Evolutionary conservation across 2,113 vertebrate genomes (phyloP).

Genomic region (Cyphomyrus plagiostoma): DNA sequence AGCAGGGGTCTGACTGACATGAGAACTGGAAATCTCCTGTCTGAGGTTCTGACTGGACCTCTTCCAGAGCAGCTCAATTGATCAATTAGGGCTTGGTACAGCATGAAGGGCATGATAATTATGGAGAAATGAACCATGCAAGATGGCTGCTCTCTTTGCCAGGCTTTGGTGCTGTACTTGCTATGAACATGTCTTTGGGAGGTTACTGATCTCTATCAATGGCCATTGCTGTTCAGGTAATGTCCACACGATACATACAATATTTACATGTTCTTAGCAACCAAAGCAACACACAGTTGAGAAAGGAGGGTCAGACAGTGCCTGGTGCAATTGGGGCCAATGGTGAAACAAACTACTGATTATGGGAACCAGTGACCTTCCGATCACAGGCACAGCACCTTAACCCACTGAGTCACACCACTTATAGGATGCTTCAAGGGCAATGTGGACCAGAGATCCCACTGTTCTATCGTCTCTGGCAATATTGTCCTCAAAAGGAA

Average conservation of each 20-base stretch:
- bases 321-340: not conserved
- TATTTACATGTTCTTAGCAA: not conserved
- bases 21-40: not conserved
- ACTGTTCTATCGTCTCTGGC: not conserved
- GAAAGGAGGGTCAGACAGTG: not conserved
- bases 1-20: not conserved
- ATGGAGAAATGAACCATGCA: not conserved
- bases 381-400: not conserved
- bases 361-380: not conserved
- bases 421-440: not conserved
- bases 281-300: not conserved
- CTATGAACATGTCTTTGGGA: not conserved
- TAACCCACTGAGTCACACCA: not conserved
- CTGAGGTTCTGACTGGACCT: not conserved
- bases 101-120: not conserved
- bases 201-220: not conserved
- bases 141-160: not conserved
- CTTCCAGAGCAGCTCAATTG: not conserved
- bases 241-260: not conserved
- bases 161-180: not conserved
- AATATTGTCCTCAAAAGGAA: not conserved
- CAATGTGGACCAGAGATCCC: not conserved
- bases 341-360: not conserved
- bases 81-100: not conserved
- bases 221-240: not conserved